Evolutionary conservation across 64 coral and sea anemone genomes (phyloP).

Genomic region (Orbicella faveolata): DNA sequence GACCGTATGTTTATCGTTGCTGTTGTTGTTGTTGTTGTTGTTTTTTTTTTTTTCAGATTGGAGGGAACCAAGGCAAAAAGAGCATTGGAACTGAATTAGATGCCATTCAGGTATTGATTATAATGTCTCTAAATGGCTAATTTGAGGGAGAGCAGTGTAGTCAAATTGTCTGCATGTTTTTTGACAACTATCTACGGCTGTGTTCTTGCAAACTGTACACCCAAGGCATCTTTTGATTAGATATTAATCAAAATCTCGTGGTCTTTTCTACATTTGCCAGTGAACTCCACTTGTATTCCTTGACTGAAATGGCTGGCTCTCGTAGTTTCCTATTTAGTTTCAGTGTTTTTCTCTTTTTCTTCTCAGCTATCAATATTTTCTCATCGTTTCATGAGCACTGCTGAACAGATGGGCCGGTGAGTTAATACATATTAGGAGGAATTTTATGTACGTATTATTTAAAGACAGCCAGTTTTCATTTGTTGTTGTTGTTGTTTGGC

Average conservation of each 20-base stretch:
- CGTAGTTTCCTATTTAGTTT: background rate
- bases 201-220: too few relatives aligned
- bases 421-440: background rate
- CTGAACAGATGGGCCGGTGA: conserved; percentile 83
- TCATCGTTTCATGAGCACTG: background rate
- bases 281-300: background rate
- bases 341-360: background rate
- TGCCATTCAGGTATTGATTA: conserved; percentile 54
- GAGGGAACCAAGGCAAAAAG: conserved; percentile 36
- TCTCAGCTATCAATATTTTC: conserved; percentile 28
- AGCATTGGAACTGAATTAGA: conserved; percentile 65
- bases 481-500: background rate
- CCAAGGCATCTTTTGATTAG: too few relatives aligned
- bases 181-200: too few relatives aligned
- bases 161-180: too few relatives aligned
- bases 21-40: too few relatives aligned
- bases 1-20: background rate
- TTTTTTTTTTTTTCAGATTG: conserved; percentile 29
- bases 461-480: background rate
- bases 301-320: background rate
- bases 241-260: too few relatives aligned
- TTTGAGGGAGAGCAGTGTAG: too few relatives aligned
- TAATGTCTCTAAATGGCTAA: background rate
- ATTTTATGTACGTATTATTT: too few relatives aligned
- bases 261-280: too few relatives aligned